Conservation (phyloP, 2,113 vertebrate genomes). For the Oenanthe melanoleuca region DNA sequence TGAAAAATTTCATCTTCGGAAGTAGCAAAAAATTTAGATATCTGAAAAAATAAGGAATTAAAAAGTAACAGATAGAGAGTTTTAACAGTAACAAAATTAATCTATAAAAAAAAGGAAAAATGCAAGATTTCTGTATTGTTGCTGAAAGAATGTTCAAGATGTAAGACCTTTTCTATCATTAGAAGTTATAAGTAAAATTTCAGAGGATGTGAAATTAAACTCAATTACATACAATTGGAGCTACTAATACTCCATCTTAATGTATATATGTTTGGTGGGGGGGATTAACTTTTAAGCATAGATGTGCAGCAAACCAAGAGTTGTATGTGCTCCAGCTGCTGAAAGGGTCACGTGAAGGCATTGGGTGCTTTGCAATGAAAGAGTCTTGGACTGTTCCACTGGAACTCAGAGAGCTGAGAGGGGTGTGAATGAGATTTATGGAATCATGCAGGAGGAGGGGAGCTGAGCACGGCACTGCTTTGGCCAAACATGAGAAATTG, state of each 20-base stretch:
- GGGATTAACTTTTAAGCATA: not conserved
- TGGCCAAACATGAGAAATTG: not conserved
- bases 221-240: not conserved
- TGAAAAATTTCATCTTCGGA: not conserved
- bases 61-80: not conserved
- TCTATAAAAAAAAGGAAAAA: not conserved
- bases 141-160: not conserved
- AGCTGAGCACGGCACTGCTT: not conserved
- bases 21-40: not conserved
- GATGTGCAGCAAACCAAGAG: not conserved
- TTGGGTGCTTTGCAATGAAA: not conserved
- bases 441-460: not conserved
- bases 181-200: not conserved
- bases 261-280: not conserved
- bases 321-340: not conserved
- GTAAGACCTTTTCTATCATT: not conserved
- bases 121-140: not conserved
- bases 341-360: not conserved
- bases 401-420: not conserved
- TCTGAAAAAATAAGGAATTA: not conserved
- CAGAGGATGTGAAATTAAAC: not conserved
- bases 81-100: not conserved
- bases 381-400: not conserved
- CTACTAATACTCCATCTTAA: not conserved
- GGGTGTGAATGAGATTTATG: not conserved